Evolutionary conservation across 2,113 vertebrate genomes (phyloP).

Genomic region (Vulpes ferrilata): DNA sequence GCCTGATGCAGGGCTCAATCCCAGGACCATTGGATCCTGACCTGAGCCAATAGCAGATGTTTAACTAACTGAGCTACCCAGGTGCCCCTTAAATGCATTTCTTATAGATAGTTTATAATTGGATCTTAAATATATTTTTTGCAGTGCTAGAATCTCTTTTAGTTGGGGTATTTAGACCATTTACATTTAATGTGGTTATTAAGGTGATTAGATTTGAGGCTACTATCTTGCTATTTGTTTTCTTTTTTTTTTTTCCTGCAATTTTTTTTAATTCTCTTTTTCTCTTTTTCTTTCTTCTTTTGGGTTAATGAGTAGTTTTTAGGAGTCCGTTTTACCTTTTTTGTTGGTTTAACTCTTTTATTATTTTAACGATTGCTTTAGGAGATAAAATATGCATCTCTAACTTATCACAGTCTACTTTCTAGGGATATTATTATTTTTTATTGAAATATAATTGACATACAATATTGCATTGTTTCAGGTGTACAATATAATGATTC

Average conservation of each 20-base stretch:
- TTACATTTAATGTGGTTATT: background rate
- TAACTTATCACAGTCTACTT: background rate
- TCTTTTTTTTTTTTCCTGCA: background rate
- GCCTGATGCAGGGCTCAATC: too few relatives aligned
- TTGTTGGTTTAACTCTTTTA: slow-evolving; percentile 33
- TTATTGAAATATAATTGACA: background rate
- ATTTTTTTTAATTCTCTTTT: background rate
- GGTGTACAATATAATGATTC: background rate
- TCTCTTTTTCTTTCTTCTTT: background rate
- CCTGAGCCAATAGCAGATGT: too few relatives aligned
- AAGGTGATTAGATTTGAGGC: background rate
- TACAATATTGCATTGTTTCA: background rate
- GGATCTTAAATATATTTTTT: background rate
- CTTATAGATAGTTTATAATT: background rate
- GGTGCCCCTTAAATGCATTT: background rate
- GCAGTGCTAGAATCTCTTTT: background rate
- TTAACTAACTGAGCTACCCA: background rate
- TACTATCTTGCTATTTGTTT: background rate
- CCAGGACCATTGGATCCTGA: too few relatives aligned
- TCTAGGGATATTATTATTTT: slow-evolving; percentile 1
- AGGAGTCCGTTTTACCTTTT: background rate
- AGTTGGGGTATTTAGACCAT: background rate
- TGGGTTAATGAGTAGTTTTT: slow-evolving; percentile 19
- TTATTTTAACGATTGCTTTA: slow-evolving; percentile 20
- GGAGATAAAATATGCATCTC: slow-evolving; percentile 13